Base-by-base conservation (phyloP, 2,888 invertebrate species). In the Amiota communis region DNA sequence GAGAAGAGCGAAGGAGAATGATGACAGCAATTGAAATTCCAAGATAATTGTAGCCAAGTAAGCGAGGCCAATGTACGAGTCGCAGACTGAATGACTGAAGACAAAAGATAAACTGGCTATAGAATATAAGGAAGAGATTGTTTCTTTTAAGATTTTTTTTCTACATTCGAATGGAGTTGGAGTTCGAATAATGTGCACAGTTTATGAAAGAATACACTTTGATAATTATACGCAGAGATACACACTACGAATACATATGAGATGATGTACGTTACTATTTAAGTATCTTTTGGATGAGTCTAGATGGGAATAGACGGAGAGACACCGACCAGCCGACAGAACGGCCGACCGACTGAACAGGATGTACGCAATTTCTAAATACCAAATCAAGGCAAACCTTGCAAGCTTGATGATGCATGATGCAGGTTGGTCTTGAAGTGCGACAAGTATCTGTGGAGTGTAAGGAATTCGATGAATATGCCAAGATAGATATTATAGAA, bases 21-120 rank as follows among this genome's bases (percentile, higher is more conserved):
- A 73, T 75, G 73, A 70, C 71, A 75, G 75, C 71, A 75, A 75
- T 75, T 75, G 73, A 75, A 73, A 73, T 75, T 73, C 75, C 73
- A 61, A 71, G 57, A 65, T 75, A 75, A 75, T 75, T 71, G 73
- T 71, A 20, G 48, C 49, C 69, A 68, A 53, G 36, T 36, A 36
- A 36, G 61, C 17, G 61, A 70, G 23, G 70, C 49, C 59, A 36
- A 61, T 17, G 51, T 48, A 68, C 51, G 23, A 51, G 49, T 20
- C n/a, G 49, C 12, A 48, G 49, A 20, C 49, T 17, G 67, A 67
- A 47, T 20, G 17, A n/a, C 20, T 48, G 67, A 53, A 49, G 46
- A 68, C 12, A 59, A 59, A 20, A 17, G 59, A 49, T 48, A n/a
- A 17, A 49, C 49, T 15, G 17, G 11, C n/a, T 49, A 49, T 1